Conservation (phyloP, 30 jellyfish, hydroid and myxozoan genomes). For the Nemopilema nomurai region DNA sequence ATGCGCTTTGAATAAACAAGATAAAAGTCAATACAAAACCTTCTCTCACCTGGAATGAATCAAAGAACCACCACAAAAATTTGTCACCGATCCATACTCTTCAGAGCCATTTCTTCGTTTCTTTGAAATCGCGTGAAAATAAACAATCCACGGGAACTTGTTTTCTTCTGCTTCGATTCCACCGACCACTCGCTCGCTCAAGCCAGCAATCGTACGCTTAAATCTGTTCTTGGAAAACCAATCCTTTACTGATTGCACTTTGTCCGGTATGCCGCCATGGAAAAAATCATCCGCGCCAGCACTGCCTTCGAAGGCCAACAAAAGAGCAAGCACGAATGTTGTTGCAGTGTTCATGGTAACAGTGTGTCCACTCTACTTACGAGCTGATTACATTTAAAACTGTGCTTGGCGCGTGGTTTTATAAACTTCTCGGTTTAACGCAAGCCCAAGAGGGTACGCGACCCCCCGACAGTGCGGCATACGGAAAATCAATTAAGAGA, state of each 20-base stretch:
- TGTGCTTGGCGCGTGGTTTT: slow-evolving; percentile 42
- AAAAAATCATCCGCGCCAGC: slow-evolving; percentile 16
- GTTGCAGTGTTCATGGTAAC: slow-evolving; percentile 14
- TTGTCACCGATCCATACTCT: slow-evolving; percentile 70
- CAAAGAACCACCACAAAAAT: slow-evolving; percentile 86
- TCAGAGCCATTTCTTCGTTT: slow-evolving; percentile 73
- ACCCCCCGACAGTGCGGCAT: slow-evolving; percentile 61
- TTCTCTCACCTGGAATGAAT: slow-evolving; percentile 70
- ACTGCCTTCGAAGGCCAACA: slow-evolving; percentile 22
- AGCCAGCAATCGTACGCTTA: slow-evolving; percentile 26
- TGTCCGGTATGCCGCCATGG: slow-evolving; percentile 15
- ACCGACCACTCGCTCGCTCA: slow-evolving; percentile 80
- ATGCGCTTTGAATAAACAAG: neutral
- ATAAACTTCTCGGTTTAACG: slow-evolving; percentile 37
- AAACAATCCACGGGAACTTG: slow-evolving; percentile 85
- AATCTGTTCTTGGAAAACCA: slow-evolving; percentile 32
- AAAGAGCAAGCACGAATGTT: slow-evolving; percentile 3
- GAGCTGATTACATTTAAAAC: slow-evolving; percentile 3
- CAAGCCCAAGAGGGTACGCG: slow-evolving; percentile 3
- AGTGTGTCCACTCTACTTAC: neutral
- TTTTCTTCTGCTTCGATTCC: slow-evolving; percentile 73
- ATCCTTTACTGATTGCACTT: neutral
- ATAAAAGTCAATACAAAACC: no score
- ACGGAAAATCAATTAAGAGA: slow-evolving; percentile 55
- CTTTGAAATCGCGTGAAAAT: slow-evolving; percentile 81